Evolutionary conservation across 2,888 invertebrate genomes (phyloP).

Genomic region (Hirtodrosophila alboralis): DNA sequence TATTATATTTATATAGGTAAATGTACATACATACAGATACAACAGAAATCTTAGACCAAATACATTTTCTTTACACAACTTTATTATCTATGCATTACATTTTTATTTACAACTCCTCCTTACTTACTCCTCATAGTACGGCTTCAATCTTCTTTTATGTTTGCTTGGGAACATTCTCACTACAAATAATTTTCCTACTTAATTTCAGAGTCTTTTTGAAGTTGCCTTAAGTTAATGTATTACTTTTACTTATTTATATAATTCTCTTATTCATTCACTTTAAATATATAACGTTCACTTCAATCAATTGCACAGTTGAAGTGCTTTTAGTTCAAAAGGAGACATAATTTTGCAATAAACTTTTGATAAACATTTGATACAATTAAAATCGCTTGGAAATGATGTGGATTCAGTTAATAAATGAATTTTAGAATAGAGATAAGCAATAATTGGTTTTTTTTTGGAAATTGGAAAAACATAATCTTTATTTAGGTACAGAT

Average conservation of each 20-base stretch:
- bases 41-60: slow-evolving; percentile 30
- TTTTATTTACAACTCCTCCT: slow-evolving; percentile 39
- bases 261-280: slow-evolving; percentile 10
- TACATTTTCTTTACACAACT: slow-evolving; percentile 47
- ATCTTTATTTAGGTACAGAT: no score
- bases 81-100: slow-evolving; percentile 20
- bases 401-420: no score
- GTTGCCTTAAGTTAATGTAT: slow-evolving; percentile 62
- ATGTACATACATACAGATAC: slow-evolving; percentile 40
- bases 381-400: no score
- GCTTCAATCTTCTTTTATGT: slow-evolving; percentile 3
- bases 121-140: slow-evolving; percentile 12
- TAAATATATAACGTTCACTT: slow-evolving; percentile 8
- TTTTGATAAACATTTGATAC: neutral
- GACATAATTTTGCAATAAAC: neutral
- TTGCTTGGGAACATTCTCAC: slow-evolving; percentile 56
- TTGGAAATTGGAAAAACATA: no score
- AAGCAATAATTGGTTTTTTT: no score
- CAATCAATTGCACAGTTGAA: neutral
- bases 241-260: slow-evolving; percentile 17
- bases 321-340: slow-evolving; percentile 4
- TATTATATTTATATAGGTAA: no score
- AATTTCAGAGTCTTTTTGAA: slow-evolving; percentile 75
- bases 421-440: no score
- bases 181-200: slow-evolving; percentile 74